Evolutionary conservation across 1,140 invertebrate species (phyloP), one percentile per base, ranked within the genome.

Genomic region (Ptiloglossa arizonensis): DNA sequence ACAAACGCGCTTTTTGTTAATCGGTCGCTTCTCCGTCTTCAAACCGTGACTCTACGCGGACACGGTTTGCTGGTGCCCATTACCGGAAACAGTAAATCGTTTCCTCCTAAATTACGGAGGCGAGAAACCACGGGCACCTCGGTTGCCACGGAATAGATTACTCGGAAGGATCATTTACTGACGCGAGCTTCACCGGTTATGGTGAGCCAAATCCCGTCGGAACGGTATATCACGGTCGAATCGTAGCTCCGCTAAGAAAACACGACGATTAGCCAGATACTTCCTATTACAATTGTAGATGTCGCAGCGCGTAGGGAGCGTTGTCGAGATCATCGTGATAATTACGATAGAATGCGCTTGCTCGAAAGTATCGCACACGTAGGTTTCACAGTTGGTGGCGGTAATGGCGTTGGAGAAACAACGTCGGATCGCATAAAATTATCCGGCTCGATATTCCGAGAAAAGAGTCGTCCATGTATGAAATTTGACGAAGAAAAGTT

Each of bases 81-180:
- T 73, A 63, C 77, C 87, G 87, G 87, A 88, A 88, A 84, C 50
- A 24, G 80, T 79, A 77, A 88, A 88, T 89, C 86, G 87, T 86
- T 88, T 88, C 80, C 79, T 84, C 82, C 78, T 86, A 84, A 88
- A 89, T 87, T 74, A 87, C 68, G 69, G 77, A 89, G 73, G 80
- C 81, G 81, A 86, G 86, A 85, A 87, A 63, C 56, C 57, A 32
- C 50, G 32, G 48, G 48, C 44, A 46, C 35, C 48, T 60, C 74
- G 68, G 41, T 83, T 63, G 32, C 66, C 66, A 27, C 29, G 38
- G 38, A 27, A 54, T 62, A 83, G 75, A 79, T 79, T 62, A 74
- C 35, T 24, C 54, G 50, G 71, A 74, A 79, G 68, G 52, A 66
- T 77, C 44, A 70, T 71, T 59, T 54, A 78, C 66, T 22, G 62